Evolutionary conservation across 1,140 invertebrate species (phyloP).

Genomic region (Conus betulinus): DNA sequence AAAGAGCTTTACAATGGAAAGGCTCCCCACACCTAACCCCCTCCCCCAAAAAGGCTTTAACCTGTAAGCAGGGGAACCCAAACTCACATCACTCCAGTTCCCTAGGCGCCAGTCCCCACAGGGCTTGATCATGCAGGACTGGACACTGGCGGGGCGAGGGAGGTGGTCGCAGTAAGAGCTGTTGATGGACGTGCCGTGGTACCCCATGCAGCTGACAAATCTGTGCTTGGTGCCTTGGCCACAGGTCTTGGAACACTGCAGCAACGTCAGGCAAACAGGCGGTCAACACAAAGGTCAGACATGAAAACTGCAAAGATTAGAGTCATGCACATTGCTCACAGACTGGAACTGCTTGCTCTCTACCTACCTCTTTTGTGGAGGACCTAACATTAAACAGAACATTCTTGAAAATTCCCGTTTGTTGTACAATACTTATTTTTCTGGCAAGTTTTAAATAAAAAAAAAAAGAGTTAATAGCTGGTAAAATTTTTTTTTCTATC

Average conservation of each 20-base stretch:
- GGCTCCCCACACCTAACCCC: neutral
- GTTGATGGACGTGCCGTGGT: slow-evolving; percentile 54
- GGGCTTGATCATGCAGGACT: slow-evolving; percentile 62
- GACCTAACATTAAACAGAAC: too few relatives aligned
- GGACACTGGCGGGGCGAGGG: slow-evolving; percentile 60
- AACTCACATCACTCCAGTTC: slow-evolving; percentile 76
- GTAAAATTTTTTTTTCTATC: too few relatives aligned
- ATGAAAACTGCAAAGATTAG: too few relatives aligned
- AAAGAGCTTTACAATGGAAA: too few relatives aligned
- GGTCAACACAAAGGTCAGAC: too few relatives aligned
- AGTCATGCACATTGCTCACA: too few relatives aligned
- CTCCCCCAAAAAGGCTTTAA: neutral
- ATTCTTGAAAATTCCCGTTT: too few relatives aligned
- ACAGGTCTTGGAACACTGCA: slow-evolving; percentile 65
- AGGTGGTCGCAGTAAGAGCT: slow-evolving; percentile 64
- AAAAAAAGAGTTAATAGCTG: too few relatives aligned
- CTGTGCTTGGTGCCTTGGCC: slow-evolving; percentile 69
- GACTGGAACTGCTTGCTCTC: too few relatives aligned
- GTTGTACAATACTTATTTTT: too few relatives aligned
- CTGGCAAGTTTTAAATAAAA: too few relatives aligned
- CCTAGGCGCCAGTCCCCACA: slow-evolving; percentile 75
- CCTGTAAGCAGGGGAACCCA: neutral
- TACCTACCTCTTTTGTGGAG: too few relatives aligned
- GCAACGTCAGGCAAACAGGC: neutral
- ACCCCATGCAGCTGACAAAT: slow-evolving; percentile 74